Evolutionary conservation across 2,888 invertebrate genomes (phyloP).

Genomic region (Hemaris fuciformis): DNA sequence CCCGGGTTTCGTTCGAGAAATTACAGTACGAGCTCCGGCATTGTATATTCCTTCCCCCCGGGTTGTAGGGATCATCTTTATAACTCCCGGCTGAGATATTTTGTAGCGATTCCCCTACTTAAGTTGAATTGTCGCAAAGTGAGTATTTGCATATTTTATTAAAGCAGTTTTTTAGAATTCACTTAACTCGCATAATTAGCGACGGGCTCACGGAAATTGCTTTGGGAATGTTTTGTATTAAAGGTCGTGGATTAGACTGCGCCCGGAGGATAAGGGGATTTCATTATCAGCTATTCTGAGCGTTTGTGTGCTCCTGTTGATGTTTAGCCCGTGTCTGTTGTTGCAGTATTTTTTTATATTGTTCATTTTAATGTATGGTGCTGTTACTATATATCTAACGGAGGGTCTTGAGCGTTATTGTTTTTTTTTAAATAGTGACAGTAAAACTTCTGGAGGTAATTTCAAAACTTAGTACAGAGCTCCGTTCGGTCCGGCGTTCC

Average conservation of each 20-base stretch:
- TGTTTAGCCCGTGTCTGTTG: too few relatives aligned
- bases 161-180: constrained; percentile 10
- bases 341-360: not conserved
- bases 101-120: constrained; percentile 35
- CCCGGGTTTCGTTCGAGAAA: constrained; percentile 1
- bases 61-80: constrained; percentile 51
- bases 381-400: too few relatives aligned
- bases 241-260: not conserved
- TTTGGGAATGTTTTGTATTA: not conserved
- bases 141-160: constrained; percentile 31
- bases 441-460: too few relatives aligned
- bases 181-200: constrained; percentile 15
- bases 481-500: too few relatives aligned
- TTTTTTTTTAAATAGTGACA: too few relatives aligned
- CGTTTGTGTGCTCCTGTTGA: too few relatives aligned
- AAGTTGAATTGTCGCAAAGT: constrained; percentile 30
- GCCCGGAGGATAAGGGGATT: not conserved
- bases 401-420: too few relatives aligned
- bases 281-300: not conserved
- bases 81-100: constrained; percentile 42
- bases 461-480: too few relatives aligned
- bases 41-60: constrained; percentile 35
- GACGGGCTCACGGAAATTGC: constrained; percentile 4
- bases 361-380: too few relatives aligned
- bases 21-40: constrained; percentile 25